phyloP scores from a whole-genome alignment of 1,140 invertebrate genomes.

The Eurosta solidaginis region DNA sequence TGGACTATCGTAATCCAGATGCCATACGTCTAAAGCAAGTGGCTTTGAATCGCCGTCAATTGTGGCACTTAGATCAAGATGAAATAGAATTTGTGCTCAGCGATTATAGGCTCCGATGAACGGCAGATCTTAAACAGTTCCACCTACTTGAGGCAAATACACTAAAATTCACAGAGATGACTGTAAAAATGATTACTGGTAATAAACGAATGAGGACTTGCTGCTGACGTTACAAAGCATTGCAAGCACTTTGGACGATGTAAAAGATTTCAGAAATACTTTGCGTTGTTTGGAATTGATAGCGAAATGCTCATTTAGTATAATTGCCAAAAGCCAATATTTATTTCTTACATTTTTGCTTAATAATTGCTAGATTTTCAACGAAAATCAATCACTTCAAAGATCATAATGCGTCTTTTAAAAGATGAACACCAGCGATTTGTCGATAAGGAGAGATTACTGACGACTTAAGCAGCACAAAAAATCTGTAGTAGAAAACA shows the following conservation, averaged over 20 bases:
- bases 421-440: conserved; percentile 37
- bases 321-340: conserved; percentile 33
- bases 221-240: conserved; percentile 39
- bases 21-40: conserved; percentile 47
- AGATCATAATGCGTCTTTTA: conserved; percentile 30
- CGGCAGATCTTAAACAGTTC: conserved; percentile 40
- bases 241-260: conserved; percentile 30
- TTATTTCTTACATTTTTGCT: background rate
- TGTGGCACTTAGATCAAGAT: conserved; percentile 50
- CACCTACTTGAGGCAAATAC: background rate
- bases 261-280: conserved; percentile 40
- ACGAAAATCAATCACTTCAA: conserved; percentile 42
- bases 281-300: conserved; percentile 42
- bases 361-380: conserved; percentile 48
- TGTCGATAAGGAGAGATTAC: conserved; percentile 33
- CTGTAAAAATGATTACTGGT: conserved; percentile 50
- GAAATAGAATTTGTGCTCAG: conserved; percentile 53
- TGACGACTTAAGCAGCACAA: conserved; percentile 39
- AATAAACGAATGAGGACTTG: conserved; percentile 56
- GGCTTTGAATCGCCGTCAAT: conserved; percentile 48
- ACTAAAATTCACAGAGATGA: conserved; percentile 39
- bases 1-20: conserved; percentile 49
- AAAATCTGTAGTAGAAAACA: conserved; percentile 44
- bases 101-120: conserved; percentile 50
- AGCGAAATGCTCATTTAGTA: conserved; percentile 51